Evolutionary conservation across 2,797 vertebrate species (phyloP).

Genomic region (Serranus cabrilla): DNA sequence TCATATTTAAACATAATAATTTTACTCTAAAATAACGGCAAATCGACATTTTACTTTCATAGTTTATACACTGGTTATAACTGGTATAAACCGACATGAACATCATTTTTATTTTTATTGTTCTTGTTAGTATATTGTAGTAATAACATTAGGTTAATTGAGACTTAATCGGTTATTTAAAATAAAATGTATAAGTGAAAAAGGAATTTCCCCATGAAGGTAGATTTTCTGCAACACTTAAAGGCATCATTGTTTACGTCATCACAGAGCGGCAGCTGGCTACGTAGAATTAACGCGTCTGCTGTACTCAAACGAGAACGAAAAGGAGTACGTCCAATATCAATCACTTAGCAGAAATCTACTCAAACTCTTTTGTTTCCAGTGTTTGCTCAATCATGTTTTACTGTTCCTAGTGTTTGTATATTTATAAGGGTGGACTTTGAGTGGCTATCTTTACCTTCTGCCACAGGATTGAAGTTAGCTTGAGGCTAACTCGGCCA

Average conservation of each 20-base stretch:
- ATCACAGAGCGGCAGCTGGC: slow-evolving; percentile 14
- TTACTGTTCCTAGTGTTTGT: rapidly evolving
- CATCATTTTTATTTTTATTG: not conserved
- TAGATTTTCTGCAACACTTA: not conserved
- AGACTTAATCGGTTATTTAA: not conserved
- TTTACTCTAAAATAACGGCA: not conserved
- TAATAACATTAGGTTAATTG: too few relatives aligned
- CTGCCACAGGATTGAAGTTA: not conserved
- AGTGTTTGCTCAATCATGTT: not conserved
- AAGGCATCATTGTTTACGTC: slow-evolving; percentile 16
- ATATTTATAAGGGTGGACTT: not conserved
- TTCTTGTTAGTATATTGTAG: not conserved
- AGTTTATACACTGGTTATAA: not conserved
- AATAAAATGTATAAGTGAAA: not conserved
- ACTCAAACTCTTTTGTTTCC: rapidly evolving
- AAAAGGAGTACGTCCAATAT: not conserved
- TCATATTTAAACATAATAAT: not conserved
- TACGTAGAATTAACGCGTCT: not conserved
- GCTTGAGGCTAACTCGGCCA: slow-evolving; percentile 3
- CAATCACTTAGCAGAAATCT: too few relatives aligned
- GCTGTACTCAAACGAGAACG: not conserved
- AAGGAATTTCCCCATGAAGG: too few relatives aligned
- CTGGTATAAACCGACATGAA: not conserved
- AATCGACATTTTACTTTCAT: not conserved
- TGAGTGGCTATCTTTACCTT: not conserved